Evolutionary conservation across 1,140 invertebrate species (phyloP).

Genomic region (Cherax quadricarinatus): DNA sequence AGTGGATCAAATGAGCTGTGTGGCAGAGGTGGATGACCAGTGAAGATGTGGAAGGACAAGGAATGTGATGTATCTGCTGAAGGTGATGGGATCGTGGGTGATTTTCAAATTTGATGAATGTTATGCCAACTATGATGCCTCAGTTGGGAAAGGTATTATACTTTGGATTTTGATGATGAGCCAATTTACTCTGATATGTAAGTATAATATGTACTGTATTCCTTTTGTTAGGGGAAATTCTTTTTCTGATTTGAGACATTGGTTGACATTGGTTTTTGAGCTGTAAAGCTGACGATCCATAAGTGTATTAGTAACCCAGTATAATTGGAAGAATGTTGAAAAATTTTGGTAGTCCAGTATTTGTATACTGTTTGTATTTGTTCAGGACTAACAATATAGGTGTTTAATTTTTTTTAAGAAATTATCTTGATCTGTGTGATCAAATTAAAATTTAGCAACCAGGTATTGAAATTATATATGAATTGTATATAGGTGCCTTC

Average conservation of each 20-base stretch:
- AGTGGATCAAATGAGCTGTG: constrained; percentile 38
- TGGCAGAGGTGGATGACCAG: constrained; percentile 45
- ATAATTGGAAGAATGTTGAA: not conserved
- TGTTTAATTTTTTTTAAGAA: not conserved
- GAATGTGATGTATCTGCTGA: not conserved
- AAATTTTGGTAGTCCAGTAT: too few species aligned
- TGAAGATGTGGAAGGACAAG: not conserved
- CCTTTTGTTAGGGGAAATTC: not conserved
- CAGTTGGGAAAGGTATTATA: not conserved
- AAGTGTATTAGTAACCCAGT: not conserved
- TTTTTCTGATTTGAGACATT: not conserved
- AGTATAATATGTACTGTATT: not conserved
- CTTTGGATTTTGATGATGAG: not conserved
- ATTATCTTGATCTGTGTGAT: not conserved
- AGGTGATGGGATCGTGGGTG: not conserved
- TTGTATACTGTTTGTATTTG: not conserved
- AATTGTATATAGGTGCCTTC: not conserved
- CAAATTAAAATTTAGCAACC: not conserved
- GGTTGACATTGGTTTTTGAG: not conserved
- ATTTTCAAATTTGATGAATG: constrained; percentile 13
- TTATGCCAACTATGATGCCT: not conserved
- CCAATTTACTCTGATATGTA: not conserved
- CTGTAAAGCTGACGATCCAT: not conserved
- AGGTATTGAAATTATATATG: not conserved
- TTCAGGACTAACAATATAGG: not conserved